Percentiles rank a stretch among this genome's conserved stretches.
phyloP scores from a whole-genome alignment of 2,797 vertebrate genomes.

The Microctenopoma stevenorrisi region DNA sequence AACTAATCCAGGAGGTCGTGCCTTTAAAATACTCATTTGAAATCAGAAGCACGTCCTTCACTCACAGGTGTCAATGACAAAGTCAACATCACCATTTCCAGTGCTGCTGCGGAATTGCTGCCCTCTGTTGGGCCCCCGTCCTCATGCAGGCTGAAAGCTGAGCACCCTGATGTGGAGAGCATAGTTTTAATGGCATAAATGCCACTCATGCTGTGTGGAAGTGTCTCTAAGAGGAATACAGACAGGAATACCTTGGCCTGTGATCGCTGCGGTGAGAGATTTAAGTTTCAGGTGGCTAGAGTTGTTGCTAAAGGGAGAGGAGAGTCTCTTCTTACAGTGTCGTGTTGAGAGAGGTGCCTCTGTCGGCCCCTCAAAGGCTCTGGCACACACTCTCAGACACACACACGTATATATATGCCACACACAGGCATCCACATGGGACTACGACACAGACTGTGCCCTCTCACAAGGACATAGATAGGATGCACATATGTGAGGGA shows the following conservation, averaged over 20 bases:
- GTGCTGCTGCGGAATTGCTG: constrained; percentile 60
- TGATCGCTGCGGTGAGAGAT: constrained; percentile 71
- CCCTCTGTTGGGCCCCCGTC: constrained; percentile 73
- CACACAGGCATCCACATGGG: constrained; percentile 27
- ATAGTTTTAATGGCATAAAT: constrained; percentile 63
- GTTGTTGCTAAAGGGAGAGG: constrained; percentile 78
- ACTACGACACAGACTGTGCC: constrained; percentile 28
- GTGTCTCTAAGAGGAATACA: constrained; percentile 56
- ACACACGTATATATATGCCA: constrained; percentile 3
- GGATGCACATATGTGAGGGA: constrained; percentile 29
- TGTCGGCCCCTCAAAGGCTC: constrained; percentile 80
- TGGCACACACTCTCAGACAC: constrained; percentile 46
- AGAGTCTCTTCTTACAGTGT: constrained; percentile 79
- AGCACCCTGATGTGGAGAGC: constrained; percentile 57
- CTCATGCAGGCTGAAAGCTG: constrained; percentile 51
- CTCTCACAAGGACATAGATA: constrained; percentile 25
- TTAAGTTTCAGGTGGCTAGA: constrained; percentile 78
- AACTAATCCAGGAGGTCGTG: constrained; percentile 1
- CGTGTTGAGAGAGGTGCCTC: constrained; percentile 73
- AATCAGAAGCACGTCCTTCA: constrained; percentile 3
- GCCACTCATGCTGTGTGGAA: constrained; percentile 60
- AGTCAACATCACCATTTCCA: constrained; percentile 19
- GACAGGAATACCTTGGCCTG: constrained; percentile 74
- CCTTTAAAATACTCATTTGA: background rate
- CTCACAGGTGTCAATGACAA: constrained; percentile 13